These are phyloP conservation scores for Naja naja DNA, from an alignment of 2,113 vertebrate genomes.

Conservation along the genomic window DNA sequence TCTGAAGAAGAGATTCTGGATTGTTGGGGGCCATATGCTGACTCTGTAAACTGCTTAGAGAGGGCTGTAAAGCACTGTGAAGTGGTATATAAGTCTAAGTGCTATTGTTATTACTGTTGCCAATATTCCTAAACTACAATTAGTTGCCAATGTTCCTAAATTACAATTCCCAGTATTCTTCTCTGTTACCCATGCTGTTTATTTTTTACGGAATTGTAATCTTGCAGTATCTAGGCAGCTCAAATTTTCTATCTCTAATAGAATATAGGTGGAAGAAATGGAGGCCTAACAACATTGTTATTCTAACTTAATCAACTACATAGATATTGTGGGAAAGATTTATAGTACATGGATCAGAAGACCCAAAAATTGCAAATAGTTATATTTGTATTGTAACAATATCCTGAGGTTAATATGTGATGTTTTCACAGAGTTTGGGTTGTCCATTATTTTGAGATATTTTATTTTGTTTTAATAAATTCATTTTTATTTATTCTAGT, in stretches of 20 bases:
- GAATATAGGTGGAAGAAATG: background rate
- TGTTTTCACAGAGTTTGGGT: background rate
- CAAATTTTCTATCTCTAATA: background rate
- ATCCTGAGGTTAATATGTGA: background rate
- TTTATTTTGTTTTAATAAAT: background rate
- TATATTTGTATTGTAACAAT: background rate
- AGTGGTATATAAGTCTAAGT: too few species aligned
- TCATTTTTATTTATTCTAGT: background rate
- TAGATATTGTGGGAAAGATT: background rate
- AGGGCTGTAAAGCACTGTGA: too few species aligned
- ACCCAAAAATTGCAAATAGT: background rate
- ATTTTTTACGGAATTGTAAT: background rate
- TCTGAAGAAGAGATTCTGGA: too few species aligned
- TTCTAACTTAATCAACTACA: background rate
- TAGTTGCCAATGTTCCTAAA: background rate
- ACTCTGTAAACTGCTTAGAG: too few species aligned
- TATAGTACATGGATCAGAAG: background rate
- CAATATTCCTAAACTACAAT: too few species aligned
- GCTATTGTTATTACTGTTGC: too few species aligned
- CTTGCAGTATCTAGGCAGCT: background rate
- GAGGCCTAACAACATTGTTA: background rate
- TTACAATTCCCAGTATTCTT: background rate
- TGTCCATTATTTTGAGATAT: background rate
- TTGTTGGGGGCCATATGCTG: too few species aligned
- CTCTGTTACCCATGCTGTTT: background rate